These are phyloP conservation scores for Sylvicola cinctus DNA, from an alignment of 2,888 invertebrate species.

Conservation along the genomic window DNA sequence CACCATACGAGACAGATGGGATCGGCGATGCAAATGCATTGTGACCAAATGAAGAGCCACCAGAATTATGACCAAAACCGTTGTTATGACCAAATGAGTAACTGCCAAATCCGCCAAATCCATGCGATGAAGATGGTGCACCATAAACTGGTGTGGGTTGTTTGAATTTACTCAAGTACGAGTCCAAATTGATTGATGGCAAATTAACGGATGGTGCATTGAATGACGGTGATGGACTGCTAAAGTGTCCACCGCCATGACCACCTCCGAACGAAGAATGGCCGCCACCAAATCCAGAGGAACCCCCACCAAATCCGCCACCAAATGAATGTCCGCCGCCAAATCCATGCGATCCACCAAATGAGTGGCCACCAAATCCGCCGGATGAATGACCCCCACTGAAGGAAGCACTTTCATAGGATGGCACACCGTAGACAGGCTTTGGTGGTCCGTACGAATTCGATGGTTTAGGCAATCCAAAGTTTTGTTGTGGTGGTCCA, in stretches of 20 bases:
- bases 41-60: not conserved
- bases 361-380: too few species aligned
- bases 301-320: not conserved
- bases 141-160: not conserved
- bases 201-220: constrained; percentile 1
- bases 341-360: not conserved
- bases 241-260: too few species aligned
- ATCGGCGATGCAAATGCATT: too few species aligned
- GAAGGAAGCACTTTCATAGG: too few species aligned
- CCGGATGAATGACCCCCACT: too few species aligned
- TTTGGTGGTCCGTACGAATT: too few species aligned
- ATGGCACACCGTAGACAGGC: too few species aligned
- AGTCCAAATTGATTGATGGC: not conserved
- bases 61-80: not conserved
- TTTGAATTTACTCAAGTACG: too few species aligned
- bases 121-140: not conserved
- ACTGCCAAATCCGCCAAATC: not conserved
- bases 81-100: not conserved
- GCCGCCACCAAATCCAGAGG: not conserved
- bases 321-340: not conserved
- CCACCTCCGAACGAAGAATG: not conserved
- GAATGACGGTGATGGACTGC: not conserved
- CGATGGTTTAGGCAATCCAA: too few species aligned
- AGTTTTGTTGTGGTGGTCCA: too few species aligned
- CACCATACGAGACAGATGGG: not conserved